A percentile compares a stretch with the other conserved stretches of the same genome.
phyloP scores from a whole-genome alignment of 2,113 vertebrate genomes.

The Catharus bicknelli region DNA sequence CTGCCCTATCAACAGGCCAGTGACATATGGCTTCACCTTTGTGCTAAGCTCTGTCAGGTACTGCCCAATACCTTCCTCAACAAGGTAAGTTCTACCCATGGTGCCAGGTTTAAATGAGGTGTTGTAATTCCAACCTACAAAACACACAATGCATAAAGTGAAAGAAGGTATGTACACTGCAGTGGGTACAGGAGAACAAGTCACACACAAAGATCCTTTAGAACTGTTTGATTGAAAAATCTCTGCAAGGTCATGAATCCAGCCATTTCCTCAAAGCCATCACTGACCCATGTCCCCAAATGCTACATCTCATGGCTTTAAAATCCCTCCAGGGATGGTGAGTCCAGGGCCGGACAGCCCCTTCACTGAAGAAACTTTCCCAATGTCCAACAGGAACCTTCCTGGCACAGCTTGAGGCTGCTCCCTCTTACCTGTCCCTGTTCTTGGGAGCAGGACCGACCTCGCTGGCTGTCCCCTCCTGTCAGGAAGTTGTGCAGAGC shows the following conservation, averaged over 20 bases:
- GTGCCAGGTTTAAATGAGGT: not conserved
- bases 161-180: not conserved
- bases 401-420: fast-evolving
- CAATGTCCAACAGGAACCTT: fast-evolving
- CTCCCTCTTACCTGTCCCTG: not conserved
- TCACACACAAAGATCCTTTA: not conserved
- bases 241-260: not conserved
- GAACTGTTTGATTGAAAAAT: not conserved
- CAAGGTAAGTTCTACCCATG: constrained; percentile 82
- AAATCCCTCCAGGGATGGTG: not conserved
- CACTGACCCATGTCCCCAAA: not conserved
- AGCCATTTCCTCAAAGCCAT: no score
- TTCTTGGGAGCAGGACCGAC: not conserved
- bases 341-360: not conserved
- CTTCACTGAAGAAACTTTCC: not conserved
- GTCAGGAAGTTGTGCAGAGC: not conserved
- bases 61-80: constrained; percentile 74
- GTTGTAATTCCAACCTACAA: not conserved
- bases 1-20: constrained; percentile 91
- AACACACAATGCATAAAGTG: not conserved
- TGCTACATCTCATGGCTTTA: fast-evolving
- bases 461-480: fast-evolving
- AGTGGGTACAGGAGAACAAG: fast-evolving
- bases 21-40: constrained; percentile 63
- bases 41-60: constrained; percentile 73